Base-by-base conservation (phyloP, 92 coral and sea anemone species). In the Palythoa grandis region DNA sequence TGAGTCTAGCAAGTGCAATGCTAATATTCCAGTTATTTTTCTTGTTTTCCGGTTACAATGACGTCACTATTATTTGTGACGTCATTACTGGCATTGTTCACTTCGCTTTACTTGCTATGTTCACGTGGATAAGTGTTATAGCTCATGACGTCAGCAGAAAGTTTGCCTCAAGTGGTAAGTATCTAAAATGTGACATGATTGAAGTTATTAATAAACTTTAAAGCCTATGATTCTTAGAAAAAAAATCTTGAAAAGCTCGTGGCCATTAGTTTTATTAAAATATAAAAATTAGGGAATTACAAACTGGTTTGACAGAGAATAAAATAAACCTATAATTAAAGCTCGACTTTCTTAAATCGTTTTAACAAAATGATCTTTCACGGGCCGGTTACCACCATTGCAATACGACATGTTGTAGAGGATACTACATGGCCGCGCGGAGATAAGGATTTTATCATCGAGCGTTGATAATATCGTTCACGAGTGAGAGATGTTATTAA, bases 81-180 rank as follows among this genome's bases (percentile, higher is more conserved):
- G 19, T 75, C 65, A 50, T 23, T 11, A 22, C 82, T 75, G 39
- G 79, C 25, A 20, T 56, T 23, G 38, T 75, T 13, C 60, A 52
- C 53, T 50, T 47, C 16, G 13, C 63, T 12, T 19, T 48, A 3
- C 19, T 50, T 3, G 63, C 79, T 47, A 11, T 22, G 20, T 75
- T 50, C 9, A 58, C 82, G 7, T 77, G 82, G 82, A 77, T 35
- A 66, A 77, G 69, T 56, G 82, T 77, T 13, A 15, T 77, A 24
- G 82, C 66, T 5, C 53, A 23, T 29, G 82, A 76, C 50, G 70
- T 76, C 48, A 76, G 82, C 19, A 76, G 11, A 52, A 76, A 14
- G 16, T 76, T 76, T 53, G 16, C 82, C 53, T 11, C 47, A 24
- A 76, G 47, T 14, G 82, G 82, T 76, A 38, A 58, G 65, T 58